These are phyloP conservation scores for Phodopus roborovskii DNA, from an alignment of 2,113 vertebrate species.

Conservation along the genomic window DNA sequence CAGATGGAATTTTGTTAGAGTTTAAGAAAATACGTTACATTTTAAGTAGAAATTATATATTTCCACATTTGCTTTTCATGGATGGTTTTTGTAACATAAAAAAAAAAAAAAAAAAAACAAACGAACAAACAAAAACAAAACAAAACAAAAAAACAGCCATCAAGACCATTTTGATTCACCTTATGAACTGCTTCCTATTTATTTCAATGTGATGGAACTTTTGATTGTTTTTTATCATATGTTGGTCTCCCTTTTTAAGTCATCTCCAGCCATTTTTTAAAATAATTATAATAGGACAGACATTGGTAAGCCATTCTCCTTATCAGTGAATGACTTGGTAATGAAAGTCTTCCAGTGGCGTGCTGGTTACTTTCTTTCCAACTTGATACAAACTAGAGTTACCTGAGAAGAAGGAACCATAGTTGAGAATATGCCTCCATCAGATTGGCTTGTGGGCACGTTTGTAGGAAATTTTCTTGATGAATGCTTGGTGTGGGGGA, in stretches of 20 bases:
- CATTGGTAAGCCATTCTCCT: neutral
- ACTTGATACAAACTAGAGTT: neutral
- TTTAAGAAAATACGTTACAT: neutral
- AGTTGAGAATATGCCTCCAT: neutral
- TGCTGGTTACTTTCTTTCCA: neutral
- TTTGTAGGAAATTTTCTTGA: neutral
- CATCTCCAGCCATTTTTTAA: neutral
- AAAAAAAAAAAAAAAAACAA: too few species aligned
- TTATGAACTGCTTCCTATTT: neutral
- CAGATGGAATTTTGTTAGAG: neutral
- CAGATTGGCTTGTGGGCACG: neutral
- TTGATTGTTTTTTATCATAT: neutral
- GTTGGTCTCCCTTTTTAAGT: neutral
- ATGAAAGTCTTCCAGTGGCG: neutral
- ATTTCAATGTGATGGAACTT: neutral
- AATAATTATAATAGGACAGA: neutral
- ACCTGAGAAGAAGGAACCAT: neutral
- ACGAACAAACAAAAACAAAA: too few species aligned
- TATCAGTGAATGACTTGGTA: neutral
- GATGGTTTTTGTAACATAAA: constrained; percentile 17
- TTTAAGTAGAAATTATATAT: neutral
- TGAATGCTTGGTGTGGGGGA: too few species aligned
- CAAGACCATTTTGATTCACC: constrained; percentile 33
- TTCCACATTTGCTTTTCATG: neutral
- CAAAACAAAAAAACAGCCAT: neutral